A percentile compares a stretch with the other conserved stretches of the same genome.
Evolutionary conservation across 2,113 vertebrate species (phyloP).

Genomic region (Pygathrix nemaeus): DNA sequence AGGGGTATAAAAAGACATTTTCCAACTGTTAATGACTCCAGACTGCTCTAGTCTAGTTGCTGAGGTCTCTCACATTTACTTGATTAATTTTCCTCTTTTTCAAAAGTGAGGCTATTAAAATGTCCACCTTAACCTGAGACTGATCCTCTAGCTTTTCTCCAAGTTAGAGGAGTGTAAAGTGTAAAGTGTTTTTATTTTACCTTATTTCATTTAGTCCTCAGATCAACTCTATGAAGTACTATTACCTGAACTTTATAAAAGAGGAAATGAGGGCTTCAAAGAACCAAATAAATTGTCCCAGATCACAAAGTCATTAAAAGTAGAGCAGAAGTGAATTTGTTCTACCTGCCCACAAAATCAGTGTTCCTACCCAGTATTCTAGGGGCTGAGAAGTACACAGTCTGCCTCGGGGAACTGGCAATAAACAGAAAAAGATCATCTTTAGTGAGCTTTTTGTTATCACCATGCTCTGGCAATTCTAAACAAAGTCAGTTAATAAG

Average conservation of each 20-base stretch:
- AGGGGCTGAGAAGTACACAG: background rate
- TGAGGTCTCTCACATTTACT: slow-evolving; percentile 38
- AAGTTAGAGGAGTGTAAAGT: background rate
- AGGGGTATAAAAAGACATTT: background rate
- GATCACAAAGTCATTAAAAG: background rate
- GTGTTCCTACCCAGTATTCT: background rate
- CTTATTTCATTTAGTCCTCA: slow-evolving; percentile 5
- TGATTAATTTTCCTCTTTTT: background rate
- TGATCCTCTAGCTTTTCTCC: background rate
- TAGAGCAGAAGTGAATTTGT: background rate
- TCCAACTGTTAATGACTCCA: background rate
- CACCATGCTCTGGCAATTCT: background rate
- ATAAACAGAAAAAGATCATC: background rate
- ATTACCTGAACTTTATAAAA: background rate
- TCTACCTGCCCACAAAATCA: background rate
- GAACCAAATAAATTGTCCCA: background rate
- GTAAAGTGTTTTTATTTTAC: background rate
- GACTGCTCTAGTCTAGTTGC: background rate
- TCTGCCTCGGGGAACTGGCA: background rate
- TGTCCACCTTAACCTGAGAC: background rate
- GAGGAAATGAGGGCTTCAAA: background rate
- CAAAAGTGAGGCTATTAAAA: background rate
- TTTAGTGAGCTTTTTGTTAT: slow-evolving; percentile 17
- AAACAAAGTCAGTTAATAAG: background rate
- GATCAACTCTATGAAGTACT: background rate